Base-by-base conservation (phyloP, 2,888 invertebrate species). In the Drosophila anceps region DNA sequence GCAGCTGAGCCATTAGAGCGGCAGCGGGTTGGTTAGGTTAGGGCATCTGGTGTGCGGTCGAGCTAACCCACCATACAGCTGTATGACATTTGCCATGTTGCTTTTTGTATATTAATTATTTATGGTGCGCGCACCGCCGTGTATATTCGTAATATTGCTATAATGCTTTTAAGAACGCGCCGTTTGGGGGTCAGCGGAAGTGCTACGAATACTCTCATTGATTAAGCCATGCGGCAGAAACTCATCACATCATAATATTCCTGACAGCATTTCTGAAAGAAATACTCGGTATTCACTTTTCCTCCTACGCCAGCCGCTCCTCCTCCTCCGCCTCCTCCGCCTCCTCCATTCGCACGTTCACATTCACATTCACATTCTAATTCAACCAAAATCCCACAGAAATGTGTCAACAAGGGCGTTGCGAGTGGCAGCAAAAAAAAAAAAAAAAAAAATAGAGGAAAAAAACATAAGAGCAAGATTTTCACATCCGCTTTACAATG, bases 21-120 rank as follows among this genome's bases (percentile, higher is more conserved):
- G 15, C 46, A 7, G 5, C 15, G 27, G 10, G 29, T n/a, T 5
- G 48, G 48, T 29, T 29, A 20, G 41, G 41, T 18, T 13, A 15
- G 55, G 44, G 12, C 27, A 50, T 57, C 9, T 65, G 20, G 20
- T 59, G 41, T 66, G 75, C 51, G 77, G 80, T 75, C 63, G 61
- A 58, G 62, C 76, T 41, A 50, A 66, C n/a, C 54, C 48, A 12
- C 37, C 54, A n/a, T n/a, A n/a, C n/a, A 58, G 35, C 33, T 60
- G 64, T 46, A 55, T 39, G 58, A 54, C 58, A 62, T 44, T 78
- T 67, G 71, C 76, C 79, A 79, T 81, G 73, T 73, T 84, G 79
- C 76, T 76, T 68, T 81, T 70, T 83, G 69, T 69, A 39, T 64
- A 79, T 84, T 81, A 73, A 86, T 88, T 86, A 84, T 84, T 86